phyloP scores from a whole-genome alignment of 2,888 invertebrate genomes.

The Falcaria lacertinaria region DNA sequence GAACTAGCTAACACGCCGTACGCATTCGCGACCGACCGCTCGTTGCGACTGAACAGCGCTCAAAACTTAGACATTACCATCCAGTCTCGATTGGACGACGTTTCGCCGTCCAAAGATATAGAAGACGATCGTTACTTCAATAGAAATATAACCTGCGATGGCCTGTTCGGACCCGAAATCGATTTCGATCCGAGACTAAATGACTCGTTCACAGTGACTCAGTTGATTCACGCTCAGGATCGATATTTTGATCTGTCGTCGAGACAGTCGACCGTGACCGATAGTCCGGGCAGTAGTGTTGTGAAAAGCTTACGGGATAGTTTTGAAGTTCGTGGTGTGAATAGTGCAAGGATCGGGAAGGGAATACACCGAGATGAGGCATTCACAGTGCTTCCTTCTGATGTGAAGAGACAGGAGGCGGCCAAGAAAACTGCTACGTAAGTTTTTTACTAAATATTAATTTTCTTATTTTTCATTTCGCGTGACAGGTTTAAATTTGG shows the following conservation, averaged over 20 bases:
- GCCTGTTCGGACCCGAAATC: conserved; percentile 54
- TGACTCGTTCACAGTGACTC: conserved; percentile 64
- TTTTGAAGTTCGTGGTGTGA: conserved; percentile 21
- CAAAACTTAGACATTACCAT: conserved; percentile 58
- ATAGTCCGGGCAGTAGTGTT: conserved; percentile 21
- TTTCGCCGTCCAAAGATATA: conserved; percentile 56
- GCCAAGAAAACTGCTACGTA: conserved; percentile 38
- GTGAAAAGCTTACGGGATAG: conserved; percentile 15
- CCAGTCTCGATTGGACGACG: conserved; percentile 32
- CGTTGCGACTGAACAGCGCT: conserved; percentile 37
- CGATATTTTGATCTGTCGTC: conserved; percentile 65
- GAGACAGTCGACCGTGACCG: conserved; percentile 26
- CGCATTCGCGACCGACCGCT: conserved; percentile 65
- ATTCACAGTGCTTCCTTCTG: conserved; percentile 47
- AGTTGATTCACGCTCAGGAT: conserved; percentile 71
- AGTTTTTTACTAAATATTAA: too few species aligned
- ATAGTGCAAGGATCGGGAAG: conserved; percentile 23
- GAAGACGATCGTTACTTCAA: conserved; percentile 63
- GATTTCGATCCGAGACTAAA: conserved; percentile 37
- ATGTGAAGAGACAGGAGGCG: conserved; percentile 11
- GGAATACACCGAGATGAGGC: conserved; percentile 32
- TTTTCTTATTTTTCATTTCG: too few species aligned
- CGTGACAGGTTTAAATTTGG: too few species aligned
- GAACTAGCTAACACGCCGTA: conserved; percentile 75
- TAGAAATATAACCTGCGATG: conserved; percentile 35